phyloP scores from a whole-genome alignment of 2,797 vertebrate species.

The Amniataba percoides region DNA sequence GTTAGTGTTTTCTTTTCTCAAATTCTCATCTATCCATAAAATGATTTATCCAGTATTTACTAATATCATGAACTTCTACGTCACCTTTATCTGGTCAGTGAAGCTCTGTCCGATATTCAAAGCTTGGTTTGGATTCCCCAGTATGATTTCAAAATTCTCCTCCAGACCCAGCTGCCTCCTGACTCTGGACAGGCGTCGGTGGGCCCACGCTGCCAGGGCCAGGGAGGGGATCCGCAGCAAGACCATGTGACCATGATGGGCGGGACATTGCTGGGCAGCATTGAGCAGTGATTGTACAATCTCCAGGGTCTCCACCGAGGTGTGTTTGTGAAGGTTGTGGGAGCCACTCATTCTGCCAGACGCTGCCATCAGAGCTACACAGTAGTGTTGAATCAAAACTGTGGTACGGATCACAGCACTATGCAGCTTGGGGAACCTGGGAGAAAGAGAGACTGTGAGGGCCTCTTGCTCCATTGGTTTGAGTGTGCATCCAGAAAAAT shows the following conservation, averaged over 20 bases:
- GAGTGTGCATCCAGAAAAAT: neutral
- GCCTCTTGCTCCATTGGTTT: neutral
- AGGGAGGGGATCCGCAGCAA: conserved; percentile 94
- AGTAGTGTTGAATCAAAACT: conserved; percentile 95
- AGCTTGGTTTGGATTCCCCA: conserved; percentile 90
- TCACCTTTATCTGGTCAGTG: conserved; percentile 92
- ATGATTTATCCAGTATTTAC: neutral
- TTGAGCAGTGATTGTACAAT: conserved; percentile 93
- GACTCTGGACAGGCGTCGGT: conserved; percentile 90
- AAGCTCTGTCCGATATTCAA: conserved; percentile 92
- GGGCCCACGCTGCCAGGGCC: conserved; percentile 92
- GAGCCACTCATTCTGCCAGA: conserved; percentile 86
- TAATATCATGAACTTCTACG: neutral
- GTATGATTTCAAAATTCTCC: conserved; percentile 94
- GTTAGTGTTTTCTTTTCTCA: neutral
- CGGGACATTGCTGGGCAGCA: conserved; percentile 90
- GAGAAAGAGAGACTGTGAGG: conserved; percentile 3
- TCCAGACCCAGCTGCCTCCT: conserved; percentile 92
- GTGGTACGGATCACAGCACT: conserved; percentile 96
- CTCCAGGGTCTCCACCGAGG: conserved; percentile 97
- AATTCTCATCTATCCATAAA: neutral
- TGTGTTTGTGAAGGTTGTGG: conserved; percentile 92
- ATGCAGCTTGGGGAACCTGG: conserved; percentile 95
- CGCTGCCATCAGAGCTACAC: conserved; percentile 93
- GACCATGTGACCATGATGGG: conserved; percentile 96